Base-by-base conservation (phyloP, 1,140 invertebrate species). In the Calliopsis andreniformis region DNA sequence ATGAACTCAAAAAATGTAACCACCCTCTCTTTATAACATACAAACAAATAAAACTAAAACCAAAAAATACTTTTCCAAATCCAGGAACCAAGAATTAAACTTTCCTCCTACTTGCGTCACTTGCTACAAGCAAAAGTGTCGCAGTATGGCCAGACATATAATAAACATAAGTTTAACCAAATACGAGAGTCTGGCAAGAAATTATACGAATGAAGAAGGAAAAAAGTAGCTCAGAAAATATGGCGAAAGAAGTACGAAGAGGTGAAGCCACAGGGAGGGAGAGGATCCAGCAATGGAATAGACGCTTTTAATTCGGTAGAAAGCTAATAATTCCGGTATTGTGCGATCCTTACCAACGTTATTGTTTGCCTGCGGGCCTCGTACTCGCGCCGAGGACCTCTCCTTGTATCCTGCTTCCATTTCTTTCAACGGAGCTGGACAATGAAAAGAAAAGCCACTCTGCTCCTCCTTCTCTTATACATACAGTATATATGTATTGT, bases 241-340 rank as follows among this genome's bases (percentile, higher is more conserved):
- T 18, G 20, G n/a, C 16, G 61, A 39, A 20, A n/a, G 8, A 25
- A 63, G 47, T 61, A 45, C 53, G 63, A 45, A 45, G 43, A 55
- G 5, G 16, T 28, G 64, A 62, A 43, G 35, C 32, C 18, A 49
- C 43, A 73, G 25, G 51, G 30, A 66, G 30, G 32, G 77, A 76
- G 10, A 84, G 80, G 78, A 87, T 67, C 77, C 58, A n/a, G 28
- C 78, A 75, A 66, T 56, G 73, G 68, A 77, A 85, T 85, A 70
- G 73, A 75, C 69, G 75, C 64, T 88, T 87, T 88, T 88, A 88
- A 88, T 89, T 88, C 85, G 87, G 82, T 79, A 84, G 79, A 87
- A 89, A 89, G 87, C 87, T 89, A 89, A 89, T 89, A 89, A 89
- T 89, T 89, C 84, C 79, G 68, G 79, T 83, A 89, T 88, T 89